Percentiles rank a stretch among this genome's conserved stretches.
phyloP scores from a whole-genome alignment of 2,797 vertebrate species.

The Heteromormyrus szaboi region DNA sequence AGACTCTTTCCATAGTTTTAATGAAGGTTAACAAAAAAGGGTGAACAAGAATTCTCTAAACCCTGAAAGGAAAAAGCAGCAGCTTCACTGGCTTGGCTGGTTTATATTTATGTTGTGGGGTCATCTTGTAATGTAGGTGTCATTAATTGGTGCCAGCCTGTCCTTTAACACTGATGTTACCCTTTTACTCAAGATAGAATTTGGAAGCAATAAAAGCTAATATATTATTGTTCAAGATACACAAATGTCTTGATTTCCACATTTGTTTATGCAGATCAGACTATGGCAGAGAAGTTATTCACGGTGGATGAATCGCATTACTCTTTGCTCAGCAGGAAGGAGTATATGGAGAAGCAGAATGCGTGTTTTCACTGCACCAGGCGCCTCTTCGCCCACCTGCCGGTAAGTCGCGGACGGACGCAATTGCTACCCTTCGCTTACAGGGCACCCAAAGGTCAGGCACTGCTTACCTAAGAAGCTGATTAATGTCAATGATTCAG shows the following conservation, averaged over 20 bases:
- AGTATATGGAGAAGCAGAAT: neutral
- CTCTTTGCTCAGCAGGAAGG: neutral
- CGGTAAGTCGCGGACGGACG: neutral
- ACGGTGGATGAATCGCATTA: neutral
- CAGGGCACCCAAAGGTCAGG: neutral
- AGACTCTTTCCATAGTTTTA: neutral
- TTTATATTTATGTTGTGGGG: neutral
- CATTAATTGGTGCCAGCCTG: neutral
- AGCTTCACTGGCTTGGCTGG: neutral
- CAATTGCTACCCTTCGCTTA: neutral
- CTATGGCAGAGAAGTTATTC: neutral
- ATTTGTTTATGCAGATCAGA: neutral
- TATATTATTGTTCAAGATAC: neutral
- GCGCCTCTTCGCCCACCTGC: neutral
- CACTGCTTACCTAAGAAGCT: neutral
- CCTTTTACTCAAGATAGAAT: neutral
- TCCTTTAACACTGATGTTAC: neutral
- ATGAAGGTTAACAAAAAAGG: neutral
- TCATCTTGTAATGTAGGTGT: neutral
- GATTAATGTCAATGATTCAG: neutral
- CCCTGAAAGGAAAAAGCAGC: neutral
- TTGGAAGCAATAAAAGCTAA: neutral
- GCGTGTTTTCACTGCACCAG: neutral
- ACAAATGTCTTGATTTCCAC: neutral
- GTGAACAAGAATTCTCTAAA: neutral